Conservation (phyloP, 2,113 vertebrate species). For the Chlorodrepanis virens region DNA sequence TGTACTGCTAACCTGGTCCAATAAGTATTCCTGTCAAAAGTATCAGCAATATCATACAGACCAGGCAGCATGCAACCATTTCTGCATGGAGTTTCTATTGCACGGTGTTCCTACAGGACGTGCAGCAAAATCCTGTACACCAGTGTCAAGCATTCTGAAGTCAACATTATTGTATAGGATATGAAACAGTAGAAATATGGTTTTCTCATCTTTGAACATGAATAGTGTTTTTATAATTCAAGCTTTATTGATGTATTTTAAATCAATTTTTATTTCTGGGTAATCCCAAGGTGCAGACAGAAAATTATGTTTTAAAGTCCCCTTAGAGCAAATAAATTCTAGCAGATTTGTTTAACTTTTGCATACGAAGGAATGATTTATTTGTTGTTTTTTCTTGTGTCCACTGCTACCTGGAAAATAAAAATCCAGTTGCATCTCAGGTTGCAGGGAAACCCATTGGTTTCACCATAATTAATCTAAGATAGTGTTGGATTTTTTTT, state of each 20-base stretch:
- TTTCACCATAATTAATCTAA: not conserved
- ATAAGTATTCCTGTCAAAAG: conserved; percentile 4
- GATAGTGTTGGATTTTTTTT: not conserved
- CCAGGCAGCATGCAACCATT: not conserved
- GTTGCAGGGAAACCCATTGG: not conserved
- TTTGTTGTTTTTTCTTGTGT: not conserved
- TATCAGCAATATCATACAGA: not conserved
- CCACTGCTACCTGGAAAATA: not conserved
- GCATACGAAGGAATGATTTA: not conserved
- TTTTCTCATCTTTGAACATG: not conserved
- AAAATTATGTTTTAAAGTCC: not conserved
- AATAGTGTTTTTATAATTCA: not conserved
- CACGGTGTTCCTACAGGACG: not conserved
- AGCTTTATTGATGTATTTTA: not conserved
- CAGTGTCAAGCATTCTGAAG: not conserved
- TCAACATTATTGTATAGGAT: not conserved
- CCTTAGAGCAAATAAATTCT: not conserved
- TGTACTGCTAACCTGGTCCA: not conserved
- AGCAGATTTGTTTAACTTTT: not conserved
- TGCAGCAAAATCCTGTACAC: not conserved
- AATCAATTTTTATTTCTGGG: not conserved
- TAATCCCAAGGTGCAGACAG: not conserved
- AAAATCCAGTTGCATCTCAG: not conserved
- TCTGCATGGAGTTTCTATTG: not conserved
- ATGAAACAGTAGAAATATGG: not conserved